Evolutionary conservation across 2,888 invertebrate genomes (phyloP), one percentile per base, ranked within the genome.

Genomic region (Melieria picta): DNA sequence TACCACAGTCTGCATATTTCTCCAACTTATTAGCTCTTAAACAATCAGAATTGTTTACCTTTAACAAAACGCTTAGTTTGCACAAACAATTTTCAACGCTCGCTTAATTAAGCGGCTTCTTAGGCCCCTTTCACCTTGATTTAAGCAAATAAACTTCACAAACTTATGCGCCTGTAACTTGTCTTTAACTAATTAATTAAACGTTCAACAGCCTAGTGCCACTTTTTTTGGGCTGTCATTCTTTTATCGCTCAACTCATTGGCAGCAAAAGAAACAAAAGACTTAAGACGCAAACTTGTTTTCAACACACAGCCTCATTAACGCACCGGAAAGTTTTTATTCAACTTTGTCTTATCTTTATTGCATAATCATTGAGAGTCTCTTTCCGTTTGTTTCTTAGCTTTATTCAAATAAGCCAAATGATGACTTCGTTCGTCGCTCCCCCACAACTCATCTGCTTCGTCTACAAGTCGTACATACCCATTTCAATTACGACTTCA

Each of bases 401-500:
- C 55, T 65, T 65, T 52, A 30, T 30, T 30, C 30, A 30, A 30
- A 42, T 58, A 13, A 65, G 48, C 46, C 45, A n/a, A 58, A 46
- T 47, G 47, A 43, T 16, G 7, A 65, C 16, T 30, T 30, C 30
- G 3, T 30, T 30, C 2, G 30, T 30, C 3, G 30, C 30, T 30
- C 30, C 30, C 6, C 30, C 16, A 10, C 45, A 57, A 16, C 45
- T 67, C 50, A 67, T 50, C 60, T 52, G 58, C 67, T 60, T 30
- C 30, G 2, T 30, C 30, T 30, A 30, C 3, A 52, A n/a, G 13
- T 9, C 3, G 13, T 50, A 79, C 83, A 80, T 83, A 89, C 89
- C 89, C 83, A 86, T 87, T 82, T 88, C 88, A 45, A 88, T 87
- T 69, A 87, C 85, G 73, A 86, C 84, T 76, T 88, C 86, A 67